Evolutionary conservation across 2,888 invertebrate species (phyloP).

Genomic region (Malthinus seriepunctatus): DNA sequence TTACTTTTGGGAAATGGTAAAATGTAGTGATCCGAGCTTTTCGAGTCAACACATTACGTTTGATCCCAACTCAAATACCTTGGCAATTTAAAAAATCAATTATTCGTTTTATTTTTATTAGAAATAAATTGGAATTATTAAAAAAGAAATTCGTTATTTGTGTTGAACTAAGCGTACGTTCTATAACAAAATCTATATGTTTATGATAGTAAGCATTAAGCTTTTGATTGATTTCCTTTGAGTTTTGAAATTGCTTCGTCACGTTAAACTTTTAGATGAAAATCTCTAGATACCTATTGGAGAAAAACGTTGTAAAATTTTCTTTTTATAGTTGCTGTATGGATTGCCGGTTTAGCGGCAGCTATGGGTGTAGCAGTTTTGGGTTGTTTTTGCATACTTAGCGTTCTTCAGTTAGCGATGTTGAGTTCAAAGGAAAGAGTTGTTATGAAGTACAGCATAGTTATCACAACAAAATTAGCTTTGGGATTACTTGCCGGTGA

Average conservation of each 20-base stretch:
- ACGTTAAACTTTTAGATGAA: neutral
- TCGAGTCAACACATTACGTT: no score
- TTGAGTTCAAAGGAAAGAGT: slow-evolving; percentile 82
- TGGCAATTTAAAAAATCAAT: no score
- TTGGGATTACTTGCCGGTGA: slow-evolving; percentile 78
- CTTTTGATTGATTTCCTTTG: slow-evolving; percentile 8
- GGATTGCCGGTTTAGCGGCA: slow-evolving; percentile 80
- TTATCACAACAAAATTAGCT: slow-evolving; percentile 78
- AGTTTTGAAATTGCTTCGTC: slow-evolving; percentile 8
- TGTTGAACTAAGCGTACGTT: neutral
- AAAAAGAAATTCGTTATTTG: neutral
- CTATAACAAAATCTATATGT: neutral
- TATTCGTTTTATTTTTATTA: no score
- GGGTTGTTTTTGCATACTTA: slow-evolving; percentile 77
- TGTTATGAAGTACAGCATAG: slow-evolving; percentile 74
- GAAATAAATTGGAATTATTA: neutral
- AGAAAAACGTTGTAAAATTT: slow-evolving; percentile 1
- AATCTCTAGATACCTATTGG: neutral
- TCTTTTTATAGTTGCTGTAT: slow-evolving; percentile 71
- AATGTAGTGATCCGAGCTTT: no score
- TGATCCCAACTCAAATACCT: no score
- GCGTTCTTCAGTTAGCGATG: slow-evolving; percentile 85
- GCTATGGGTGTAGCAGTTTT: slow-evolving; percentile 73
- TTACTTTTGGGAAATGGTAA: no score
- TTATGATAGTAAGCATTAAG: neutral